Conservation (phyloP, 2,113 vertebrate species). For the Pituophis catenifer region DNA sequence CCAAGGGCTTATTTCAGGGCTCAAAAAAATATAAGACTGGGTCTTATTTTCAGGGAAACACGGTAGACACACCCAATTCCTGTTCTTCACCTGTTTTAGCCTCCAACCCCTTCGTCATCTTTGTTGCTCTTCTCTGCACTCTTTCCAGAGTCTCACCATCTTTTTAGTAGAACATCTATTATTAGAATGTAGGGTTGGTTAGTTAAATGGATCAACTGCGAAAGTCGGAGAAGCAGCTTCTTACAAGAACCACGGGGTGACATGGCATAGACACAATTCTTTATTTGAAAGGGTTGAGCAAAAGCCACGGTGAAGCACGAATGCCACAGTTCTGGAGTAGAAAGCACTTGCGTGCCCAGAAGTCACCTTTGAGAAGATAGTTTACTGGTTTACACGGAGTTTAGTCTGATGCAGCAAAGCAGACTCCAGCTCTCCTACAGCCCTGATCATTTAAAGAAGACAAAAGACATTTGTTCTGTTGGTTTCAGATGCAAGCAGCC, state of each 20-base stretch:
- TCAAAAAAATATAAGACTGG: no score
- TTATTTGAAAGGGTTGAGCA: background rate
- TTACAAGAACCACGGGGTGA: background rate
- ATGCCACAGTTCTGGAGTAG: background rate
- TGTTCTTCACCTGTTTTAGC: no score
- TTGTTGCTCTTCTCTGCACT: no score
- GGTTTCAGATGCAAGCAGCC: background rate
- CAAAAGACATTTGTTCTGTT: background rate
- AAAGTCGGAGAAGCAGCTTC: background rate
- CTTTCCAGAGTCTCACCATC: no score
- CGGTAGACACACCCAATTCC: no score
- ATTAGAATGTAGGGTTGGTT: background rate
- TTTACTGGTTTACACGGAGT: background rate
- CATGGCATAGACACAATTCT: background rate
- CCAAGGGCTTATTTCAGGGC: no score
- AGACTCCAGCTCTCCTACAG: background rate
- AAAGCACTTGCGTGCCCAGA: fast-evolving
- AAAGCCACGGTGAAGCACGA: background rate
- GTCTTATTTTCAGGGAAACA: no score
- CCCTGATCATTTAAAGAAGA: background rate
- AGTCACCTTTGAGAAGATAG: background rate
- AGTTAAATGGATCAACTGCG: no score
- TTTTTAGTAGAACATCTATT: no score
- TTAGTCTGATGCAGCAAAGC: background rate
- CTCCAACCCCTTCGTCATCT: no score